A percentile compares a stretch with the other conserved stretches of the same genome.
These are phyloP conservation scores for Melozone crissalis DNA, from an alignment of 2,113 vertebrate species.

Conservation along the genomic window DNA sequence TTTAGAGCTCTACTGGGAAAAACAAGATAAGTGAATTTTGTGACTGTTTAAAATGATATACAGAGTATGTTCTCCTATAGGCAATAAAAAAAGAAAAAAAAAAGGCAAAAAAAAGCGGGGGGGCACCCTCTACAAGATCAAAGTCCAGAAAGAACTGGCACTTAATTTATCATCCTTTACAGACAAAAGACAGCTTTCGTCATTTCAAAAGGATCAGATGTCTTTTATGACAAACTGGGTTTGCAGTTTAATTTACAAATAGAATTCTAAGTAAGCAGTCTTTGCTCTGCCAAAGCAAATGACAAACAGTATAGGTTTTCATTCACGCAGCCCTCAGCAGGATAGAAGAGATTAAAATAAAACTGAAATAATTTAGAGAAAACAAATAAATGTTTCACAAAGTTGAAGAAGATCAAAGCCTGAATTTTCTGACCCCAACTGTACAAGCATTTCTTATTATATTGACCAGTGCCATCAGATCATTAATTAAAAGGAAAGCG, in stretches of 20 bases:
- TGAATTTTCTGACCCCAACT: conserved; percentile 88
- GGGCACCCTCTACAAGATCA: conserved; percentile 79
- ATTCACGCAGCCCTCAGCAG: conserved; percentile 74
- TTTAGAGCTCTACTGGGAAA: neutral
- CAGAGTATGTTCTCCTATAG: conserved; percentile 82
- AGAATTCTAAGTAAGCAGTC: conserved; percentile 82
- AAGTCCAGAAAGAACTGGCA: conserved; percentile 86
- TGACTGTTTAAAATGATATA: conserved; percentile 83
- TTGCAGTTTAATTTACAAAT: conserved; percentile 92
- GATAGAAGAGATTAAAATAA: conserved; percentile 80
- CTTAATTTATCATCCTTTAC: conserved; percentile 93
- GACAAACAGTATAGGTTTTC: conserved; percentile 77
- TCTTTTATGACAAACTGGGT: conserved; percentile 89
- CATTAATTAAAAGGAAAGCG: conserved; percentile 95
- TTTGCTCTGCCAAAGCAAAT: conserved; percentile 75
- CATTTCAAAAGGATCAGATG: conserved; percentile 89
- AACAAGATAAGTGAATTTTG: conserved; percentile 56
- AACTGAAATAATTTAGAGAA: conserved; percentile 85
- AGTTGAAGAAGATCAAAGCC: conserved; percentile 84
- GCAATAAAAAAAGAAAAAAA: conserved; percentile 20
- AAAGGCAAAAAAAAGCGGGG: accelerated
- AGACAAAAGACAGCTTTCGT: conserved; percentile 90
- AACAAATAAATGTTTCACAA: conserved; percentile 88
- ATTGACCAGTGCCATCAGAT: conserved; percentile 92
- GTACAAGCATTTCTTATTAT: conserved; percentile 89